Conservation (phyloP, 2,888 invertebrate genomes). For the Drosophila mercatorum region DNA sequence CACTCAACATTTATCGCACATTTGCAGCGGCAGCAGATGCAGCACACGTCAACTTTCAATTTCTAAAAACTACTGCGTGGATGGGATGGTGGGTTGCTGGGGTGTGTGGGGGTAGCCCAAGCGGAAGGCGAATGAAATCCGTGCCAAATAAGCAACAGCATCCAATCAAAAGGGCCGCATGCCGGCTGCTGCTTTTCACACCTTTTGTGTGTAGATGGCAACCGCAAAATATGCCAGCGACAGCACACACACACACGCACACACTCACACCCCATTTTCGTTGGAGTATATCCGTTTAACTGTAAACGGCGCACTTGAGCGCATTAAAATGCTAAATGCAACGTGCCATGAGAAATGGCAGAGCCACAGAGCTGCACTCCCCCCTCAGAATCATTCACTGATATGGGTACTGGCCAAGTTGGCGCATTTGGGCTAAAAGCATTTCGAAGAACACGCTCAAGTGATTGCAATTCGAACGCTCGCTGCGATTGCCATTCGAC, state of each 20-base stretch:
- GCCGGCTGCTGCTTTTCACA: slow-evolving; percentile 53
- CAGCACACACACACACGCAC: slow-evolving; percentile 5
- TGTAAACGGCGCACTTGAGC: slow-evolving; percentile 37
- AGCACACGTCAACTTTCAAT: slow-evolving; percentile 51
- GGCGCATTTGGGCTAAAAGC: slow-evolving; percentile 4
- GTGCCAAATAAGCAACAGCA: slow-evolving; percentile 64
- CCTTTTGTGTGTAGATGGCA: slow-evolving; percentile 50
- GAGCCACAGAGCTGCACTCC: background rate
- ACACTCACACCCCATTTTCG: background rate
- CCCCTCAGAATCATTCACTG: background rate
- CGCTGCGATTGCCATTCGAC: slow-evolving; percentile 41
- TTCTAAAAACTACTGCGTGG: slow-evolving; percentile 60
- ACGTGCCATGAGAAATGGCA: background rate
- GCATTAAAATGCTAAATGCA: slow-evolving; percentile 38
- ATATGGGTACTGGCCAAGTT: background rate
- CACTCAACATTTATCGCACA: slow-evolving; percentile 61
- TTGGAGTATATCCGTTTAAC: slow-evolving; percentile 21
- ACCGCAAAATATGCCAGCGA: slow-evolving; percentile 55
- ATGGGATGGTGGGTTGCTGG: too few relatives aligned
- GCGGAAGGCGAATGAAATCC: slow-evolving; percentile 54
- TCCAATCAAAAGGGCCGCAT: slow-evolving; percentile 53
- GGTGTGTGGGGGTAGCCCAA: background rate
- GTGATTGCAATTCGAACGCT: slow-evolving; percentile 38
- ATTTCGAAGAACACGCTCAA: slow-evolving; percentile 11
- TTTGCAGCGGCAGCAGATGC: slow-evolving; percentile 45